Evolutionary conservation across 2,113 vertebrate species (phyloP).

Genomic region (Falcunculus frontatus): DNA sequence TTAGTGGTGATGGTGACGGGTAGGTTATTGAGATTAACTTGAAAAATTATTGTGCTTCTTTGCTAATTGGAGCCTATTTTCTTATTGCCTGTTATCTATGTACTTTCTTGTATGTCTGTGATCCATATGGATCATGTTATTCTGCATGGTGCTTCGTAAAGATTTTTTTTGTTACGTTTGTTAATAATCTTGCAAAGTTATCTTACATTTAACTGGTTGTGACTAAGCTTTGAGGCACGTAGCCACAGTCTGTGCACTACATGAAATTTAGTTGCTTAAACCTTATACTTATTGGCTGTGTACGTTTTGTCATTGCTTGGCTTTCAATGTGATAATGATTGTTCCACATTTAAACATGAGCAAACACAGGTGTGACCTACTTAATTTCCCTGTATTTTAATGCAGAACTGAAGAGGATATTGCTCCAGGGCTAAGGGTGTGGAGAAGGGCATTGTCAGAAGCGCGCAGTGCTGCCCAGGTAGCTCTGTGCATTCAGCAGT

Average conservation of each 20-base stretch:
- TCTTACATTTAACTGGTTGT: conserved; percentile 78
- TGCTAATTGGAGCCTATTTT: conserved; percentile 91
- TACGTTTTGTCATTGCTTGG: conserved; percentile 84
- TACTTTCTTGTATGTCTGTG: conserved; percentile 83
- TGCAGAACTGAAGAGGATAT: conserved; percentile 94
- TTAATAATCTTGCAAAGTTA: conserved; percentile 79
- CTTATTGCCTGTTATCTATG: conserved; percentile 85
- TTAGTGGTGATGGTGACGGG: conserved; percentile 99
- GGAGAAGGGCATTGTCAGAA: conserved; percentile 92
- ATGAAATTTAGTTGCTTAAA: conserved; percentile 84
- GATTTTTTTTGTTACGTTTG: conserved; percentile 75
- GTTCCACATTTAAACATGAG: conserved; percentile 63
- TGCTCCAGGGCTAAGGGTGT: conserved; percentile 94
- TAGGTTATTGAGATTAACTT: conserved; percentile 98
- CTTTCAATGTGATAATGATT: conserved; percentile 80
- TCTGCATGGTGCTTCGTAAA: conserved; percentile 85
- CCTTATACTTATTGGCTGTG: conserved; percentile 81
- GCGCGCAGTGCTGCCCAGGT: conserved; percentile 94
- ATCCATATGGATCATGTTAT: conserved; percentile 78
- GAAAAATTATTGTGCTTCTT: conserved; percentile 86
- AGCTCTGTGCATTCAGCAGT: conserved; percentile 97
- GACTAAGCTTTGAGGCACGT: conserved; percentile 82
- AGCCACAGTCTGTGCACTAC: conserved; percentile 83
- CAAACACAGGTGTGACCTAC: conserved; percentile 65
- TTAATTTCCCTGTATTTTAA: conserved; percentile 67